Conservation (phyloP, 1,140 invertebrate genomes). For the Halesus radiatus region DNA sequence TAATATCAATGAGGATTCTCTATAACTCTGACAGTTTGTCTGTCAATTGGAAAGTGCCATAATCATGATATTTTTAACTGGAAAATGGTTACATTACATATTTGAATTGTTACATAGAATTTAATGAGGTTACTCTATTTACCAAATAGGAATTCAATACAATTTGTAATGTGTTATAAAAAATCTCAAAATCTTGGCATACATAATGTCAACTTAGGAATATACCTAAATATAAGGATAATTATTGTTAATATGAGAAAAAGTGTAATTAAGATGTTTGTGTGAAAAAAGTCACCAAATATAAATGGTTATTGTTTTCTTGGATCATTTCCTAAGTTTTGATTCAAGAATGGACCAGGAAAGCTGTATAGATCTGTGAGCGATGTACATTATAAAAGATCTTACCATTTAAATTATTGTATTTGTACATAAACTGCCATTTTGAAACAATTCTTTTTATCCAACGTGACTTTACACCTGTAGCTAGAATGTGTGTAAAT, state of each 20-base stretch:
- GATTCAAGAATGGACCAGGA: constrained; percentile 11
- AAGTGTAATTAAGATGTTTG: no score
- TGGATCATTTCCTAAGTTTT: background rate
- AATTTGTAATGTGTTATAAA: constrained; percentile 30
- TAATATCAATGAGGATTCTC: constrained; percentile 21
- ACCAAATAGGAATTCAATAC: constrained; percentile 25
- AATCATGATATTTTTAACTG: constrained; percentile 24
- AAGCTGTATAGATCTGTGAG: background rate
- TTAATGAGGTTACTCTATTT: constrained; percentile 34
- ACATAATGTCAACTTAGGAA: constrained; percentile 19
- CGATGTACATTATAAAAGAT: constrained; percentile 1
- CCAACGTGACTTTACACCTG: background rate
- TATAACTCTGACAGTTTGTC: constrained; percentile 21
- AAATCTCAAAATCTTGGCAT: background rate
- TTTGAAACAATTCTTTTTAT: background rate
- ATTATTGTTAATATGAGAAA: background rate
- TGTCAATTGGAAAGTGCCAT: constrained; percentile 41
- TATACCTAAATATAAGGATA: constrained; percentile 8
- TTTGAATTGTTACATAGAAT: constrained; percentile 37
- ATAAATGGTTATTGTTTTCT: background rate
- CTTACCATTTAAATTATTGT: background rate
- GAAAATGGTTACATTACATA: constrained; percentile 31
- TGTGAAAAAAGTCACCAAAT: no score
- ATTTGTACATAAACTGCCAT: constrained; percentile 1
- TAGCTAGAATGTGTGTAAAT: background rate